Percentiles rank a stretch among this genome's conserved stretches.
Conservation (phyloP, 2,888 invertebrate genomes). For the Tenthredo amoena region DNA sequence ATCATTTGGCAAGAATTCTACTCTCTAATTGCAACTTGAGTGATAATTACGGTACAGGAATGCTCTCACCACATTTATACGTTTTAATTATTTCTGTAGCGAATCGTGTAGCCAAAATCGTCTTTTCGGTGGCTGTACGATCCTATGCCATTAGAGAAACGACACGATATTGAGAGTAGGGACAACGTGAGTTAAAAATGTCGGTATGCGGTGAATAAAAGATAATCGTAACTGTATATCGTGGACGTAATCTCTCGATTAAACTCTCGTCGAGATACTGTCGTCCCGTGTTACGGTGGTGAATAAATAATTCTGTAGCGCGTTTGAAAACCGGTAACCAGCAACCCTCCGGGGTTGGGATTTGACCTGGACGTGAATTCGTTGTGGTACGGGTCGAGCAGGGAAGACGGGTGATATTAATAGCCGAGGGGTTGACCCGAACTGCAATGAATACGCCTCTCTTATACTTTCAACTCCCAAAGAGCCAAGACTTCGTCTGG, state of each 20-base stretch:
- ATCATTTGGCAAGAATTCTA: no score
- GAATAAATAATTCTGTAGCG: conserved; percentile 27
- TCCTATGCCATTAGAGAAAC: no score
- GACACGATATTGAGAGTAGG: no score
- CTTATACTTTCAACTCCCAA: conserved; percentile 36
- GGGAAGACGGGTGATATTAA: conserved; percentile 43
- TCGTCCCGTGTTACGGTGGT: not conserved
- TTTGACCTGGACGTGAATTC: conserved; percentile 43
- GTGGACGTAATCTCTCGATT: conserved; percentile 18
- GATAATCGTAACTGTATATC: not conserved
- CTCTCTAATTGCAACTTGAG: no score
- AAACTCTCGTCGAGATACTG: conserved; percentile 29
- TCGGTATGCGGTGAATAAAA: no score
- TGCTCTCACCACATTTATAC: no score
- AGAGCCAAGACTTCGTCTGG: conserved; percentile 38
- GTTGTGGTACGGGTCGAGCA: conserved; percentile 2
- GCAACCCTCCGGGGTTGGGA: conserved; percentile 1
- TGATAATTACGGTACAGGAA: no score
- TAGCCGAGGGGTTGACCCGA: conserved; percentile 50
- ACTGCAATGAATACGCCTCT: conserved; percentile 49
- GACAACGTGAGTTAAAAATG: no score
- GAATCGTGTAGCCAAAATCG: no score
- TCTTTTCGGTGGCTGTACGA: no score
- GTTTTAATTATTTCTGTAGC: no score
- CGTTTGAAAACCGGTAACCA: conserved; percentile 21